Evolutionary conservation across 2,888 invertebrate genomes (phyloP), one percentile per base, ranked within the genome.

Genomic region (Drosophila eohydei): DNA sequence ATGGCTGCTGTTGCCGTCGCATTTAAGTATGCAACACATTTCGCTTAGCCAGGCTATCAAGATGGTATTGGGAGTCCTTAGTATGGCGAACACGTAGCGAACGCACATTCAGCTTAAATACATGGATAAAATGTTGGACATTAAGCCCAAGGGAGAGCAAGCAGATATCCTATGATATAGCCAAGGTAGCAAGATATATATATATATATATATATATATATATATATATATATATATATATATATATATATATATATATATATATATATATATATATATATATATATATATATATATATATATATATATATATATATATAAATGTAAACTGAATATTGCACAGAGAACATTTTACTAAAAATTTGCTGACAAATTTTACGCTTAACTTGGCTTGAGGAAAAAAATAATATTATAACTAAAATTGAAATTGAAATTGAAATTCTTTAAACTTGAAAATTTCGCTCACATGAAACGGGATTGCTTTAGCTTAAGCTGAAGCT

Each of bases 121-220:
- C 89, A 83, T 71, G 71, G 79, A 74, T 84, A 83, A 76, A 86
- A 81, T 87, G 86, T 78, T 73, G 86, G 88, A 74, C 89, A 85
- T 82, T 83, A 82, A 88, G 41, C 74, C 77, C 73, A 16, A 4
- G 58, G 50, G 62, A 58, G 55, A 51, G 55, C 40, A 41, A 55
- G 63, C 28, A 55, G 55, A 69, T 52, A 79, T 63, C 14, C 56
- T 43, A 62, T 74, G 69, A 74, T 54, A 59, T 56, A 4, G 14
- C 60, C 26, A 51, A 62, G 59, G 48, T 65, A 62, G 32, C 38
- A 34, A 7, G n/a, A 36, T 5, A 44, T 38, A 54, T 9, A 9
- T 9, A 48, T n/a, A 30, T 51, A 46, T 46, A 28, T 7, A 14
- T 12, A 32, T 32, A n/a, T 8, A 30, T 48, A 3, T 30, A 48